Conservation (phyloP, 2,113 vertebrate species). For the Daubentonia madagascariensis region DNA sequence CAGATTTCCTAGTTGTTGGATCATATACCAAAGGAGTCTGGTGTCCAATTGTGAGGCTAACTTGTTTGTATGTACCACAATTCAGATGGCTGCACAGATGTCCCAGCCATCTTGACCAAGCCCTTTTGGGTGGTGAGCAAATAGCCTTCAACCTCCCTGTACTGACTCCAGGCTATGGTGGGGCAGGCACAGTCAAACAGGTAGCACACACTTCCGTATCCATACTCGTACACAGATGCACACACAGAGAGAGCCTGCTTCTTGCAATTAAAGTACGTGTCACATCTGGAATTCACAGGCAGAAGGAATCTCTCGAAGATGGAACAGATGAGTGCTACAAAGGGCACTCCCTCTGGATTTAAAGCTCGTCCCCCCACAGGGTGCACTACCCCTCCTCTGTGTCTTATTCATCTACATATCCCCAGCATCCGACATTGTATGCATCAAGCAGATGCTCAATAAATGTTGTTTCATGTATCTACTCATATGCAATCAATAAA, state of each 20-base stretch:
- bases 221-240: not conserved
- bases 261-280: slow-evolving; percentile 15
- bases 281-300: not conserved
- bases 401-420: not conserved
- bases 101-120: not conserved
- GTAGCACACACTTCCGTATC: not conserved
- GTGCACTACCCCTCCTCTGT: not conserved
- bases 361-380: not conserved
- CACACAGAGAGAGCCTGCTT: not conserved
- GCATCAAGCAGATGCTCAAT: not conserved
- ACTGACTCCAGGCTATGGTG: not conserved
- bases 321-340: not conserved
- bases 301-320: not conserved
- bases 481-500: not conserved
- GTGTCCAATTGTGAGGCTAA: not conserved
- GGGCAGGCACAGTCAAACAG: not conserved
- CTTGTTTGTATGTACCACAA: not conserved
- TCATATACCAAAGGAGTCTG: not conserved
- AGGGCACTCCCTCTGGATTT: not conserved
- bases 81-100: not conserved
- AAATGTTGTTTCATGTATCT: not conserved
- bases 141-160: not conserved
- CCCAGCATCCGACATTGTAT: not conserved
- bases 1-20: not conserved
- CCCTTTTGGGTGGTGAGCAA: not conserved